Conservation (phyloP, 2,113 vertebrate genomes). For the Archocentrus centrarchus region DNA sequence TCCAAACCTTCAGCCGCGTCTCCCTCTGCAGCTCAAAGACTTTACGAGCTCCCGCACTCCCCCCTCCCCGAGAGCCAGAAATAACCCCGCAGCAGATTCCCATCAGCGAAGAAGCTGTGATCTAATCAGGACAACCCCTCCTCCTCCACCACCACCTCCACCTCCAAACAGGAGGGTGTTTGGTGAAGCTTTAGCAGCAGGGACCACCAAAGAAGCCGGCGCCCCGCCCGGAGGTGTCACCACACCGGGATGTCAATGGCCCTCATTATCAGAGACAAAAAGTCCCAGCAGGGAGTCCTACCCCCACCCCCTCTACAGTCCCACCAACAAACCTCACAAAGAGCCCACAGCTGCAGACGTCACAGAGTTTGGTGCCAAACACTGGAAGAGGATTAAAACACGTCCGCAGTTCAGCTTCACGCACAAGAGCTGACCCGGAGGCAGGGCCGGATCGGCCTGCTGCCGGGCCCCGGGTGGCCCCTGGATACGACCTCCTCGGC, state of each 20-base stretch:
- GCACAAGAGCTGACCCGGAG: not conserved
- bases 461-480: not conserved
- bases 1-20: not conserved
- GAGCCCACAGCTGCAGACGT: not conserved
- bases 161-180: not conserved
- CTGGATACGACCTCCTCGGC: not conserved
- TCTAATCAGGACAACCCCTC: not conserved
- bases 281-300: slow-evolving; percentile 18
- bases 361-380: not conserved
- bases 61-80: not conserved
- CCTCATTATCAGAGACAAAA: slow-evolving; percentile 46
- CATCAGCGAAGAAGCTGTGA: slow-evolving; percentile 3
- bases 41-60: not conserved
- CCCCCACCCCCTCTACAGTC: not conserved
- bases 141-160: not conserved
- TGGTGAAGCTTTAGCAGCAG: not conserved
- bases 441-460: not conserved
- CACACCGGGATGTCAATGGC: slow-evolving; percentile 17
- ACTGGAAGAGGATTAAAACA: not conserved
- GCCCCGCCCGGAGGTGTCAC: slow-evolving; percentile 39
- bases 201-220: slow-evolving; percentile 63
- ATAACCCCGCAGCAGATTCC: not conserved
- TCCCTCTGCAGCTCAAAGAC: no score
- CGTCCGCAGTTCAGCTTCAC: not conserved
- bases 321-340: not conserved